Evolutionary conservation across 2,113 vertebrate genomes (phyloP), one percentile per base, ranked within the genome.

Genomic region (Brachirus orientalis): DNA sequence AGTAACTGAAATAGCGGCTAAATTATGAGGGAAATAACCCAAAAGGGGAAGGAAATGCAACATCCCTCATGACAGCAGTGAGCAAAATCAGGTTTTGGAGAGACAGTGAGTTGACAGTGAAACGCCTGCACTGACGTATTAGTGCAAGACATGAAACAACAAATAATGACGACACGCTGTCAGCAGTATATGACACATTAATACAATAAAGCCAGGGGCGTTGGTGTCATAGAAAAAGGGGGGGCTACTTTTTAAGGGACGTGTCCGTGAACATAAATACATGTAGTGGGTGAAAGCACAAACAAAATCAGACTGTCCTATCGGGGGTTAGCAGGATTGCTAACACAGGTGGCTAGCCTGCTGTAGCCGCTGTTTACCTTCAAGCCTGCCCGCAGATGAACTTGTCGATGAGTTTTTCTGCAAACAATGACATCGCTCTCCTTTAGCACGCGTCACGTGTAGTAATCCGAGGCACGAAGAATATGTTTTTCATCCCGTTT

Each of bases 291-390:
- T 57, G 35, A 3, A 59, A 55, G n/a, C 40, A 47, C 17, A 40
- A 12, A 55, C 37, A 55, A 47, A 73, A 70, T 73, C 79, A 61
- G 22, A 74, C 28, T 61, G 75, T 33, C 52, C 62, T 59, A 52
- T 37, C n/a, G 35, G 28, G 38, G 13, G 45, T 67, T 90, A 89
- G 80, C 77, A 53, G 28, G 6, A 14, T 19, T n/a, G 81, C 82
- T 89, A 90, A 55, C 56, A 8, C 2, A 18, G 40, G 40, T 20
- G 72, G 72, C 76, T 69, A 55, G 47, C 56, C 10, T 28, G 22
- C 13, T 61, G 19, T 38, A 37, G 45, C 40, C 72, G 70, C 65
- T 82, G 69, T 87, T 90, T 92, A 92, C 91, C 91, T 90, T 70
- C 43, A 70, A 54, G 55, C 57, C 48, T 63, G 69, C 73, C 45